Percentiles rank a stretch among this genome's conserved stretches.
These are phyloP conservation scores for Exaiptasia diaphana DNA, from an alignment of 64 coral and sea anemone species.

Conservation along the genomic window DNA sequence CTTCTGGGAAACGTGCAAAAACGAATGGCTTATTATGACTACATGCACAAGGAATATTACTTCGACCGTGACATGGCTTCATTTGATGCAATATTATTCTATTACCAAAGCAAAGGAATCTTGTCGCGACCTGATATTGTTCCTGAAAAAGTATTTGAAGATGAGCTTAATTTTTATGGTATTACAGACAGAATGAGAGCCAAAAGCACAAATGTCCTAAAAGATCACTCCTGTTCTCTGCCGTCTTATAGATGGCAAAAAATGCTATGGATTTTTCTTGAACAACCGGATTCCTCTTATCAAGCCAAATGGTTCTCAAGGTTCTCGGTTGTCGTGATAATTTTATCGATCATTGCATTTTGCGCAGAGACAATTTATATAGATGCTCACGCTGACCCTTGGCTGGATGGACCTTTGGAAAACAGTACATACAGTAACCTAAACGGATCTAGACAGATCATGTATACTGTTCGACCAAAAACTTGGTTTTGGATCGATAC, in stretches of 20 bases:
- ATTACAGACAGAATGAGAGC: neutral
- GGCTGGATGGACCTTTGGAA: too few species aligned
- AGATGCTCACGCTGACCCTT: neutral
- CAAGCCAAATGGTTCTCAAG: slow-evolving; percentile 7
- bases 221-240: neutral
- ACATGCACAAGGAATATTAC: slow-evolving; percentile 24
- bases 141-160: slow-evolving; percentile 44
- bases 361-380: slow-evolving; percentile 36
- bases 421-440: neutral
- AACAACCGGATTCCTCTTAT: slow-evolving; percentile 12
- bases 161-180: slow-evolving; percentile 66
- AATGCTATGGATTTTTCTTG: slow-evolving; percentile 31
- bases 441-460: neutral
- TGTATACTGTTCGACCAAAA: neutral
- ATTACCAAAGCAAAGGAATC: slow-evolving; percentile 70
- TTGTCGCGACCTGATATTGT: slow-evolving; percentile 30
- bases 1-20: slow-evolving; percentile 40
- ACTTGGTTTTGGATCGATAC: slow-evolving; percentile 69
- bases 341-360: slow-evolving; percentile 46
- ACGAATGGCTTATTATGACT: slow-evolving; percentile 41
- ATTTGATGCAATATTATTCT: slow-evolving; percentile 75
- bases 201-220: neutral
- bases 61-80: slow-evolving; percentile 48
- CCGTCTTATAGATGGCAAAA: neutral
- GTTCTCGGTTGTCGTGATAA: slow-evolving; percentile 12